Percentiles rank a stretch among this genome's conserved stretches.
Evolutionary conservation across 2,113 vertebrate genomes (phyloP).

Genomic region (Bagarius yarrelli): DNA sequence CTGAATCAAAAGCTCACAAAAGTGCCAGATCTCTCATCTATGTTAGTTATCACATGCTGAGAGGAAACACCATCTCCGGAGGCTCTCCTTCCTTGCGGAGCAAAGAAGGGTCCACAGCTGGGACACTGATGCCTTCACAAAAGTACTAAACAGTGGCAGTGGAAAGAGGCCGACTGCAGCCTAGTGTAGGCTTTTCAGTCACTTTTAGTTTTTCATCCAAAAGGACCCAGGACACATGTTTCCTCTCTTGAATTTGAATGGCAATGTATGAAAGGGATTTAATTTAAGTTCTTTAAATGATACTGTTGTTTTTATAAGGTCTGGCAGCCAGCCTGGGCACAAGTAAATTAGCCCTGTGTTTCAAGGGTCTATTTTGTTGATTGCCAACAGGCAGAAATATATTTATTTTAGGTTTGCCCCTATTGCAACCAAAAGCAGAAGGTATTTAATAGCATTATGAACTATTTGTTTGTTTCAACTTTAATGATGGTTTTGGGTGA

Average conservation of each 20-base stretch:
- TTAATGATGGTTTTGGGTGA: not conserved
- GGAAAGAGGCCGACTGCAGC: constrained; percentile 47
- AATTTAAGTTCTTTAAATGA: not conserved
- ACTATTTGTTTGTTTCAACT: not conserved
- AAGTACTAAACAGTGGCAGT: constrained; percentile 38
- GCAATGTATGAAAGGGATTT: constrained; percentile 28
- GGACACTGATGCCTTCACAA: constrained; percentile 39
- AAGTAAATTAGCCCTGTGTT: constrained; percentile 20
- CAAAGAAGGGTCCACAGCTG: constrained; percentile 25
- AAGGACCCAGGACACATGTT: constrained; percentile 50
- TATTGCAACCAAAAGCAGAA: not conserved
- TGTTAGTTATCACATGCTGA: constrained; percentile 50
- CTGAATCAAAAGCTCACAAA: constrained; percentile 50
- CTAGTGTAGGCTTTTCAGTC: constrained; percentile 58
- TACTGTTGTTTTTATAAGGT: constrained; percentile 14
- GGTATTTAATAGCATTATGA: not conserved
- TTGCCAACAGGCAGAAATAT: constrained; percentile 24
- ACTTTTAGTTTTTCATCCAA: constrained; percentile 50
- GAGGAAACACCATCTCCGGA: constrained; percentile 58
- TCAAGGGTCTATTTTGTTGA: constrained; percentile 1
- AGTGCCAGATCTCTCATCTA: constrained; percentile 53
- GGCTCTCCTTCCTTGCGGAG: constrained; percentile 35
- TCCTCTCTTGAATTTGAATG: constrained; percentile 53
- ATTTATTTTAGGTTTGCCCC: not conserved
- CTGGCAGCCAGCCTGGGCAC: constrained; percentile 3